Evolutionary conservation across 2,797 vertebrate species (phyloP).

Genomic region (Parambassis ranga): DNA sequence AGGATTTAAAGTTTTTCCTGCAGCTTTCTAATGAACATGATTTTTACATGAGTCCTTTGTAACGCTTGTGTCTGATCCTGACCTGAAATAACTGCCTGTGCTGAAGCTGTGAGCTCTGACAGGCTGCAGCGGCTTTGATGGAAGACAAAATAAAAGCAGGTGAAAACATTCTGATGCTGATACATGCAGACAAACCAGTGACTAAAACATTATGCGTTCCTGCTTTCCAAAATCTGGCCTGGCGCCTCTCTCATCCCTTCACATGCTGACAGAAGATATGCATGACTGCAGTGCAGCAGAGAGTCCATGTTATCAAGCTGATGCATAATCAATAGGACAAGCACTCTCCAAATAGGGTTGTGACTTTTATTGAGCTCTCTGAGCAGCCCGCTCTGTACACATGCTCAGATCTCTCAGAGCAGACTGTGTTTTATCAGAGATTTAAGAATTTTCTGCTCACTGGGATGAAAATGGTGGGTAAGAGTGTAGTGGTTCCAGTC

Average conservation of each 20-base stretch:
- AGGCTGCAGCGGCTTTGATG: background rate
- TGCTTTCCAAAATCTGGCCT: slow-evolving; percentile 21
- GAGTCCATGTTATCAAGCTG: slow-evolving; percentile 53
- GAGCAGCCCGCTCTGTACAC: slow-evolving; percentile 8
- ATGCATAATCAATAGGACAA: slow-evolving; percentile 75
- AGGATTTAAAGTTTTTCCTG: too few relatives aligned
- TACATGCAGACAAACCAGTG: slow-evolving; percentile 41
- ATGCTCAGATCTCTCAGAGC: slow-evolving; percentile 4
- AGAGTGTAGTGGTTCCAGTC: slow-evolving; percentile 18
- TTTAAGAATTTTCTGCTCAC: slow-evolving; percentile 19
- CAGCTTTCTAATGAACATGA: background rate
- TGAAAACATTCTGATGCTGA: slow-evolving; percentile 20
- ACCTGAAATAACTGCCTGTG: background rate
- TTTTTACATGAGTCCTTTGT: background rate
- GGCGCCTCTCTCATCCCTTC: background rate
- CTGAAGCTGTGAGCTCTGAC: background rate
- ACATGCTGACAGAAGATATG: slow-evolving; percentile 3
- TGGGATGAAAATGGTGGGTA: slow-evolving; percentile 22
- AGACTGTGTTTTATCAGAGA: slow-evolving; percentile 21
- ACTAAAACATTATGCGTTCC: slow-evolving; percentile 45
- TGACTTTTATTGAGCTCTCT: slow-evolving; percentile 57
- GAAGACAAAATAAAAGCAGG: slow-evolving; percentile 12
- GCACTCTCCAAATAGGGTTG: slow-evolving; percentile 66
- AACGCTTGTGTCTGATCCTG: background rate
- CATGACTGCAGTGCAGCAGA: slow-evolving; percentile 47